Evolutionary conservation across 2,113 vertebrate species (phyloP), one percentile per base, ranked within the genome.

Genomic region (Panthera tigris): DNA sequence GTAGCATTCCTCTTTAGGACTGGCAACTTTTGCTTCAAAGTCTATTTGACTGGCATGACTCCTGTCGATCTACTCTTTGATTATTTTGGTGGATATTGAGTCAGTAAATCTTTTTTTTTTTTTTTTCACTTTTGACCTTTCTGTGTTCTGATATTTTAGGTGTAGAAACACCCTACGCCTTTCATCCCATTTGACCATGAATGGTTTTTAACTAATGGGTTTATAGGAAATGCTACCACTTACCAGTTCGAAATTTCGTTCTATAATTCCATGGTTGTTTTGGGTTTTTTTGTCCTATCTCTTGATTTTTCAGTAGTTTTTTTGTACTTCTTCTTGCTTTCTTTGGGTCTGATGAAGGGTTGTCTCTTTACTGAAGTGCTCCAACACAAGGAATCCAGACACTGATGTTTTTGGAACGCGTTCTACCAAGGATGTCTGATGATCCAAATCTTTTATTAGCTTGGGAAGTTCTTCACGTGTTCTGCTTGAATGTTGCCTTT

Each of bases 151-250:
- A 65, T 83, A 39, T 45, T 74, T 92, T 66, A 69, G 7, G 4
- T 78, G 9, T 61, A 61, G 57, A 61, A 61, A 61, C 57, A 61
- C 57, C 57, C 57, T 61, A 9, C 7, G 3, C 21, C 21, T 61
- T 97, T 65, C 29, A 74, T 66, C 13, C 8, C 5, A 45, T 27
- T 96, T 87, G 39, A n/a, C 2, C 83, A 41, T 66, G 61, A 71
- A 23, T 68, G n/a, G n/a, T 29, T 93, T 89, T 92, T 61, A 89
- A 73, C 39, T 95, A 63, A 52, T 89, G 33, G 65, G 80, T 84
- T 65, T 91, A 15, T 36, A 84, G 14, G 55, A 89, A 84, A 48
- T 89, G 33, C 0, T 68, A 33, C 79, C 86, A 66, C 48, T 66
- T 12, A 66, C 61, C 7, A 78, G 3, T 88, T 93, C 10, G 66